Conservation (phyloP, 2,888 invertebrate species). For the Tinea trinotella region DNA sequence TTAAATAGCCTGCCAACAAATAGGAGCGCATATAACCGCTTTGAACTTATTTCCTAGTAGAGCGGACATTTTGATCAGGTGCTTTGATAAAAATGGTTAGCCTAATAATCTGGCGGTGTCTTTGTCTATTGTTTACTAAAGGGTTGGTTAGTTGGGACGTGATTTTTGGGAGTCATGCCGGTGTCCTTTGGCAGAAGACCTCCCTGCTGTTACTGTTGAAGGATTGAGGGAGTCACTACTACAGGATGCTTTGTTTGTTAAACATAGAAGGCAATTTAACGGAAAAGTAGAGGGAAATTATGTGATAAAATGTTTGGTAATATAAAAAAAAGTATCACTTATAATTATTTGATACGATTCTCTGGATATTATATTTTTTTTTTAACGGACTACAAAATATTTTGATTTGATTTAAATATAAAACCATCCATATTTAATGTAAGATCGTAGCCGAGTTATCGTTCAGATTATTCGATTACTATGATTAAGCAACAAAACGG, state of each 20-base stretch:
- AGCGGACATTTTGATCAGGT: conserved; percentile 15
- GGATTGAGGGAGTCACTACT: conserved; percentile 33
- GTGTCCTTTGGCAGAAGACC: conserved; percentile 53
- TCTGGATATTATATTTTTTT: too few species aligned
- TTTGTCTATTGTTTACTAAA: conserved; percentile 71
- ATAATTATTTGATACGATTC: too few species aligned
- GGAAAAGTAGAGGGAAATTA: too few species aligned
- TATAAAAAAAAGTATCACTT: too few species aligned
- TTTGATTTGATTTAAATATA: too few species aligned
- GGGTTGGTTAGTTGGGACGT: conserved; percentile 51
- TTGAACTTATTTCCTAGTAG: conserved; percentile 15
- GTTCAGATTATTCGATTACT: too few species aligned
- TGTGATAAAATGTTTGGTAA: too few species aligned
- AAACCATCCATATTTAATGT: too few species aligned
- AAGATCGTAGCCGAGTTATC: too few species aligned
- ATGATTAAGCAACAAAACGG: too few species aligned
- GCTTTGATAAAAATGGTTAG: conserved; percentile 43
- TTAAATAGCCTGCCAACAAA: conserved; percentile 1
- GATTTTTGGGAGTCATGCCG: conserved; percentile 64
- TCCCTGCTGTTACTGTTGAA: conserved; percentile 61
- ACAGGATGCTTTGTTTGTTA: conserved; percentile 35
- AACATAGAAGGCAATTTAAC: background rate
- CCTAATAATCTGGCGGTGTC: conserved; percentile 54
- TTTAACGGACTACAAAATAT: too few species aligned
- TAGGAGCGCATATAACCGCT: background rate